Conservation (phyloP, 2,113 vertebrate species). For the Grammomys surdaster region DNA sequence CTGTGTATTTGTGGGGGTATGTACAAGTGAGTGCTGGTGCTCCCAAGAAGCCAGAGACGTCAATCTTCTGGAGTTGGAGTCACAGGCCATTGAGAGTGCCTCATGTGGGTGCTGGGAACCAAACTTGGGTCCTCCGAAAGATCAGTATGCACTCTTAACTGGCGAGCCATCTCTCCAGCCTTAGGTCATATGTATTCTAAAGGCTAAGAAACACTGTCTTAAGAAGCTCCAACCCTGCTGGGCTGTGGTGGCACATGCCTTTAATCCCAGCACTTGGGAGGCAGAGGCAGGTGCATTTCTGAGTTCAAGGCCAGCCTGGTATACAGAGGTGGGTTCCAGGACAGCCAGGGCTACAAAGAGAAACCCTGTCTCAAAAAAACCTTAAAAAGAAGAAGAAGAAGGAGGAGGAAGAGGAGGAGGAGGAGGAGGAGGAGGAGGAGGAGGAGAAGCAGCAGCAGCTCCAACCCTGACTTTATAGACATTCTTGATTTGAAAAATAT, state of each 20-base stretch:
- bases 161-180: background rate
- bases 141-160: background rate
- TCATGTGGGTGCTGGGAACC: background rate
- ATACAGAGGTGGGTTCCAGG: too few relatives aligned
- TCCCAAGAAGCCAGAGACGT: background rate
- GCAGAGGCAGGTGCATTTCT: too few relatives aligned
- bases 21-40: background rate
- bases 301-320: too few relatives aligned
- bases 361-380: too few relatives aligned
- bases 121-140: background rate
- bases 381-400: too few relatives aligned
- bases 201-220: slow-evolving; percentile 6
- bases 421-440: too few relatives aligned
- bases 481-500: slow-evolving; percentile 24
- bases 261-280: too few relatives aligned
- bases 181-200: background rate
- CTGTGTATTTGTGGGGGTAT: background rate
- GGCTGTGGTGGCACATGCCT: too few relatives aligned
- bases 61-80: background rate
- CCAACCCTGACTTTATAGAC: background rate
- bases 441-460: background rate
- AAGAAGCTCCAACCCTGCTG: background rate
- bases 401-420: too few relatives aligned
- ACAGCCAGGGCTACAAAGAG: too few relatives aligned
- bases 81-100: background rate